Base-by-base conservation (phyloP, 1,140 invertebrate species). In the Cyclargus thomasi region DNA sequence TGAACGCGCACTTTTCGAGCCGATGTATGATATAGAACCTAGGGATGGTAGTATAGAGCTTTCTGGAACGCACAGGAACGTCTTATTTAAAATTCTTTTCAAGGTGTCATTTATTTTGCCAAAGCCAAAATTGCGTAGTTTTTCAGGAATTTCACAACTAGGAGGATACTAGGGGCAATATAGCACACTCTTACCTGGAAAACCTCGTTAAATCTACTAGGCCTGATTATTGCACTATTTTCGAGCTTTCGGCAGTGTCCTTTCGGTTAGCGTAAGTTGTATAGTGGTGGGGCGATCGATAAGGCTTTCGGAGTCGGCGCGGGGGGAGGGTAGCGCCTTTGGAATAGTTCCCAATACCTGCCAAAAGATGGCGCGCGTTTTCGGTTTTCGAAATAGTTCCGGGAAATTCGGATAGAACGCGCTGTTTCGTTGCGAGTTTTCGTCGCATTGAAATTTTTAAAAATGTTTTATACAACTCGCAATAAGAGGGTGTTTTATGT, bases 241-340 rank as follows among this genome's bases (percentile, higher is more conserved):
- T 69, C 65, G 76, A 73, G 75, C 74, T 83, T 67, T 75, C 76
- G 80, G 77, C 81, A 83, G 80, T 81, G 80, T 82, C 75, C 72
- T 69, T 76, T 79, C 69, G 72, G 78, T 75, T 85, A 82, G 81
- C 83, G 78, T 83, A 82, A 78, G 79, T 85, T 84, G 83, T 82
- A 74, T 86, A 78, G 78, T 76, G 76, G 73, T 73, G 65, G 74
- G 68, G 63, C 70, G 82, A 89, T 89, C 85, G 83, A 89, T 89
- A 89, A 74, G 76, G 75, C 77, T 77, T 70, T 74, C 53, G 73
- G 73, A 76, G 73, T 65, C 68, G 64, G 69, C 63, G 72, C 53
- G 73, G 76, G 73, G 67, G 63, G 59, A 69, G 47, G 71, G 23
- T 57, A 64, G 53, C 71, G 67, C 63, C 69, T 69, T 53, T 59